Conservation (phyloP, 2,113 vertebrate genomes). For the Pantherophis guttatus region DNA sequence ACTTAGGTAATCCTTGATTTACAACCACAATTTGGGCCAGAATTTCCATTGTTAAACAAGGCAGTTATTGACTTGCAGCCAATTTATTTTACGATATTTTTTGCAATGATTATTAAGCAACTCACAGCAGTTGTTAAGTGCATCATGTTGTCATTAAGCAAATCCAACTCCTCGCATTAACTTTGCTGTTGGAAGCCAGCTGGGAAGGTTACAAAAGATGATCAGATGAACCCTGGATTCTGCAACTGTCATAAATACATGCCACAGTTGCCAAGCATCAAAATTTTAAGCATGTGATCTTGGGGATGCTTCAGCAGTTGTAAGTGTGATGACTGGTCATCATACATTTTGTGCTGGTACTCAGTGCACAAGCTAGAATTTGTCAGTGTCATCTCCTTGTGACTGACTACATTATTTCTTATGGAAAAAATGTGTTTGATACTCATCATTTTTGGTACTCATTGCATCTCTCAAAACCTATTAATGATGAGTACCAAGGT, state of each 20-base stretch:
- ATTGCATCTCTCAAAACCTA: no score
- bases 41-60: no score
- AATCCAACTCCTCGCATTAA: background rate
- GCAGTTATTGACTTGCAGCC: background rate
- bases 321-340: background rate
- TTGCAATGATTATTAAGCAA: background rate
- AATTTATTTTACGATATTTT: background rate
- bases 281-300: background rate
- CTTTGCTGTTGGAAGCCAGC: background rate
- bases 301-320: background rate
- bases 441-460: no score
- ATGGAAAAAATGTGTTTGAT: no score
- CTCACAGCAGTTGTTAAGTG: no score
- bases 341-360: no score
- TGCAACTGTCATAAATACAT: background rate
- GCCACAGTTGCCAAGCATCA: background rate
- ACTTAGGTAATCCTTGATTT: background rate
- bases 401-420: no score
- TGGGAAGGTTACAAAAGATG: background rate
- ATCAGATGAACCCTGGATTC: no score
- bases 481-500: no score
- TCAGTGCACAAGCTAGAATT: no score
- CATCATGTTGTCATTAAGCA: background rate
- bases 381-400: no score
- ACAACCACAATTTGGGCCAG: no score